phyloP scores from a whole-genome alignment of 2,113 vertebrate genomes.

The Gila orcuttii region DNA sequence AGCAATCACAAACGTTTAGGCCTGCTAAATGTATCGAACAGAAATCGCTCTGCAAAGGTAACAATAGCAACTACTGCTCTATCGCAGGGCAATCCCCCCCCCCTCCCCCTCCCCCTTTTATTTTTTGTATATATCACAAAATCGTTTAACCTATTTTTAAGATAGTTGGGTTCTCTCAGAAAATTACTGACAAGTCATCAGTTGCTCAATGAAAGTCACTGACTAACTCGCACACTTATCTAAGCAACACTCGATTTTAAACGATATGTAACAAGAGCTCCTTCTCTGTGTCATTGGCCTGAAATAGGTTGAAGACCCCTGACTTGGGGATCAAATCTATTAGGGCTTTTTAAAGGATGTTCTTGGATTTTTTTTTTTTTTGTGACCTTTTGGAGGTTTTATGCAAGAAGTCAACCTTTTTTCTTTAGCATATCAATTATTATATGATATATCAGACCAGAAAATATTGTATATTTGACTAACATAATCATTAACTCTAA shows the following conservation, averaged over 20 bases:
- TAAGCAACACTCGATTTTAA: background rate
- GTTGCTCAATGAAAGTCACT: background rate
- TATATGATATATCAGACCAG: background rate
- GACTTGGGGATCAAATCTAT: background rate
- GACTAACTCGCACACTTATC: background rate
- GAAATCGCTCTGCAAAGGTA: background rate
- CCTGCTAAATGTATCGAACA: background rate
- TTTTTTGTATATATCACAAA: background rate
- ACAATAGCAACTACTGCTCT: conserved; percentile 1
- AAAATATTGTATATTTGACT: background rate
- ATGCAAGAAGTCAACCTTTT: background rate
- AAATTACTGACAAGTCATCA: background rate
- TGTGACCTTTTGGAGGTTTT: background rate
- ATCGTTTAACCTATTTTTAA: background rate
- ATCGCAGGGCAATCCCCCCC: background rate
- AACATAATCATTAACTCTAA: background rate
- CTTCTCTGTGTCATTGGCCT: background rate
- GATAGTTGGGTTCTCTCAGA: background rate
- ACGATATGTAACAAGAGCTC: no score
- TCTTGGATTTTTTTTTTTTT: no score
- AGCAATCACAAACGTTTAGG: background rate
- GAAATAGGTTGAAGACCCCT: background rate
- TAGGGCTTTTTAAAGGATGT: background rate
- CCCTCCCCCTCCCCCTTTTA: no score
- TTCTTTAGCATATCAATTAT: background rate